A percentile compares a stretch with the other conserved stretches of the same genome.
phyloP scores from a whole-genome alignment of 2,888 invertebrate species.

The Ligdia adustata region DNA sequence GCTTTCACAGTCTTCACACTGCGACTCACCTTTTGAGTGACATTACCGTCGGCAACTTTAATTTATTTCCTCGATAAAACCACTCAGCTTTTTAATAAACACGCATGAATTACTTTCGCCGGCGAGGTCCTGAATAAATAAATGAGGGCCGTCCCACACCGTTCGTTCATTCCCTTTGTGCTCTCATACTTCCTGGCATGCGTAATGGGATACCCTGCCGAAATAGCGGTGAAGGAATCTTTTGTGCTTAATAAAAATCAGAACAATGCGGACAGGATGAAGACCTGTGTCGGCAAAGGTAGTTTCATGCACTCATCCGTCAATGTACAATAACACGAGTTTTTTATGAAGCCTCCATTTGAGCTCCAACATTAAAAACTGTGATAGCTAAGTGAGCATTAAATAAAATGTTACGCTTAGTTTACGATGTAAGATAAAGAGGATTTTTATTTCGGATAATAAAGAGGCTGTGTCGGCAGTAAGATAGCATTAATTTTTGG shows the following conservation, averaged over 20 bases:
- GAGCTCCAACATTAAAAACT: slow-evolving; percentile 33
- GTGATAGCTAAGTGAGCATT: slow-evolving; percentile 33
- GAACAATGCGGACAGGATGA: slow-evolving; percentile 53
- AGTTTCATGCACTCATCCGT: slow-evolving; percentile 31
- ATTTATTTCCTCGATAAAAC: slow-evolving; percentile 60
- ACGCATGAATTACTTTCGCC: slow-evolving; percentile 75
- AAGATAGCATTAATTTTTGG: slow-evolving; percentile 16
- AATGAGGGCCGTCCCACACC: slow-evolving; percentile 69
- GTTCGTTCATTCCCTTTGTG: slow-evolving; percentile 71
- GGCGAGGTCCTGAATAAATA: slow-evolving; percentile 74
- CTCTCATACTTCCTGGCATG: slow-evolving; percentile 69
- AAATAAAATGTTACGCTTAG: slow-evolving; percentile 37
- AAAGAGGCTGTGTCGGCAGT: slow-evolving; percentile 17
- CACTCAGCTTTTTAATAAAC: slow-evolving; percentile 72
- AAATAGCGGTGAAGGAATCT: slow-evolving; percentile 62
- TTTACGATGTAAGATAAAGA: slow-evolving; percentile 35
- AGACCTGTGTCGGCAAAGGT: slow-evolving; percentile 45
- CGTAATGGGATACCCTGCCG: slow-evolving; percentile 73
- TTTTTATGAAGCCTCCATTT: slow-evolving; percentile 37
- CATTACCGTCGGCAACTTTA: slow-evolving; percentile 43
- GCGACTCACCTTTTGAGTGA: slow-evolving; percentile 26
- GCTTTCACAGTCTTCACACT: slow-evolving; percentile 19
- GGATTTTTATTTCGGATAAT: slow-evolving; percentile 30
- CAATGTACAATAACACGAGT: slow-evolving; percentile 37
- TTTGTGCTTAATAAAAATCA: slow-evolving; percentile 71